These are phyloP conservation scores for Callyntrura guangdongensis DNA, from an alignment of 2,888 invertebrate species.

Conservation along the genomic window DNA sequence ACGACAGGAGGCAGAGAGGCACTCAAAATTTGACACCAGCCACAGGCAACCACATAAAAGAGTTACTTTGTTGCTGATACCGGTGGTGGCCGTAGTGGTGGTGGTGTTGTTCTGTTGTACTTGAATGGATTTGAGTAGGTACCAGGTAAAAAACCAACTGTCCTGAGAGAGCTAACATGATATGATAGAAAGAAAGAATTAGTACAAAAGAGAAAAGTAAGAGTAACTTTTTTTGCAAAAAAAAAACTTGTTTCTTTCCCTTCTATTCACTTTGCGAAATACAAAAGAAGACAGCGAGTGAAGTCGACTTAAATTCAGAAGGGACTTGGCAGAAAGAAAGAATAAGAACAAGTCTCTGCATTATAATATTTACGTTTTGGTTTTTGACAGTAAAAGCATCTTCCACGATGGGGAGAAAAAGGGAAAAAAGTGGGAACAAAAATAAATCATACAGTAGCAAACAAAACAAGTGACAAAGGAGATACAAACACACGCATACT, in stretches of 20 bases:
- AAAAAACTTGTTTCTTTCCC: no score
- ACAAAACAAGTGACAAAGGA: conserved; percentile 34
- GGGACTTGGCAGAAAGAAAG: conserved; percentile 15
- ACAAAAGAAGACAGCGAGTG: background rate
- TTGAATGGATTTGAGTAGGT: no score
- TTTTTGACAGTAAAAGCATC: conserved; percentile 9
- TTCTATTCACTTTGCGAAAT: background rate
- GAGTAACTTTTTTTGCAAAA: conserved; percentile 11
- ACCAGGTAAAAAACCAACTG: background rate
- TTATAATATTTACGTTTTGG: conserved; percentile 30
- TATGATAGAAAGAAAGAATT: background rate
- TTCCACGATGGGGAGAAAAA: conserved; percentile 1
- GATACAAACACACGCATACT: conserved; percentile 24
- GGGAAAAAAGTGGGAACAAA: conserved; percentile 2
- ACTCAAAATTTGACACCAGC: conserved; percentile 70
- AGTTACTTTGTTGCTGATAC: conserved; percentile 43
- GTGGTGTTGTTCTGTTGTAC: no score
- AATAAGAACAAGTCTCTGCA: conserved; percentile 26
- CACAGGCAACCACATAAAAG: conserved; percentile 61
- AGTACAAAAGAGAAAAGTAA: background rate
- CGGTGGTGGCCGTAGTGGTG: background rate
- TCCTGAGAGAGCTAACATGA: background rate
- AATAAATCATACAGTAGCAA: conserved; percentile 64
- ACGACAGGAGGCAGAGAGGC: background rate
- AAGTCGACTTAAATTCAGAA: conserved; percentile 42